Percentiles rank a stretch among this genome's conserved stretches.
phyloP scores from a whole-genome alignment of 2,888 invertebrate species.

The Leuctra nigra region DNA sequence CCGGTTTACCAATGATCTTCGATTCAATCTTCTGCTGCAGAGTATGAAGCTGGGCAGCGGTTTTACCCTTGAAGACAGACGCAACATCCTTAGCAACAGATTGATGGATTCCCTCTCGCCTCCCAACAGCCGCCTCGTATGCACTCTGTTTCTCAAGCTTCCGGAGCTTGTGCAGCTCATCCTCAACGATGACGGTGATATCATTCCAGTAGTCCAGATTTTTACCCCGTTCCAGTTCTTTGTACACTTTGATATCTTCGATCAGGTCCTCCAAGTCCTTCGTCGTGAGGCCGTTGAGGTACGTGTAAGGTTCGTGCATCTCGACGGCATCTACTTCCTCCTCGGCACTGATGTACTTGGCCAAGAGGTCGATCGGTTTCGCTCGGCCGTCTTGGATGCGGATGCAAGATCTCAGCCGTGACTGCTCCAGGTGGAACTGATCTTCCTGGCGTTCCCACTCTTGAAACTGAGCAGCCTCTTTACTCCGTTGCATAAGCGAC shows the following conservation, averaged over 20 bases:
- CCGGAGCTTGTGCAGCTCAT: conserved; percentile 81
- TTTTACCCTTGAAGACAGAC: conserved; percentile 87
- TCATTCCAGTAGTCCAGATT: conserved; percentile 94
- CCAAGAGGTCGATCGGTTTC: conserved; percentile 95
- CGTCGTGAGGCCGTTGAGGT: conserved; percentile 82
- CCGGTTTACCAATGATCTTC: conserved; percentile 76
- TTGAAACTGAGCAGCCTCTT: conserved; percentile 84
- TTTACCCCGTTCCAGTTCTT: conserved; percentile 81
- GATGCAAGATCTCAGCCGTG: conserved; percentile 85
- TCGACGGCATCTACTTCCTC: conserved; percentile 88
- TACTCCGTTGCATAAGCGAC: conserved; percentile 76
- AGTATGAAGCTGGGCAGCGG: conserved; percentile 74
- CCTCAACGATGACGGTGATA: conserved; percentile 89
- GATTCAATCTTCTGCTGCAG: conserved; percentile 78
- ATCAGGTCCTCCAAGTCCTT: conserved; percentile 92
- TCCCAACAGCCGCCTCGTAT: conserved; percentile 50
- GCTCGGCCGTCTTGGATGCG: conserved; percentile 95
- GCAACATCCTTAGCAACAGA: conserved; percentile 88
- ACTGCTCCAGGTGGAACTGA: conserved; percentile 95
- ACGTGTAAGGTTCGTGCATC: conserved; percentile 97
- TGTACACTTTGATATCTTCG: conserved; percentile 93
- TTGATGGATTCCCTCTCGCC: conserved; percentile 79
- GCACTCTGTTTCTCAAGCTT: conserved; percentile 60
- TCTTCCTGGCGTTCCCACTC: conserved; percentile 97
- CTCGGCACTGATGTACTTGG: conserved; percentile 91